Conservation (phyloP, 2,888 invertebrate species). For the Meghimatium bilineatum region DNA sequence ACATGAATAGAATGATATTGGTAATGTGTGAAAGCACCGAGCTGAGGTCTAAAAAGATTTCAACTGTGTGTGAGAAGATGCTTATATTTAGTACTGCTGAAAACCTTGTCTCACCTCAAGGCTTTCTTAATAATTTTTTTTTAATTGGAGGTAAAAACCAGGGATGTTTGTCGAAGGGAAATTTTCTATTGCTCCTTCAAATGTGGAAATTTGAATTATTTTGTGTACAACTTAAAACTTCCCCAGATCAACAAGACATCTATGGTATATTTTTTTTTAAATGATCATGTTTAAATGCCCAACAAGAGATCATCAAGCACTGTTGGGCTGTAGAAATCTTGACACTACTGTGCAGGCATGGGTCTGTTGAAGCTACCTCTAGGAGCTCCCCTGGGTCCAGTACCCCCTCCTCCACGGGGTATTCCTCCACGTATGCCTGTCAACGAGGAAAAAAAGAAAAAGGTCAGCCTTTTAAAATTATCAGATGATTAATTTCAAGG, state of each 20-base stretch:
- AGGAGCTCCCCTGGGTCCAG: constrained; percentile 52
- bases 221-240: neutral
- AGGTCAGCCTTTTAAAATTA: no score
- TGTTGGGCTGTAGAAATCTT: neutral
- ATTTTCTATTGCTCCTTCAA: neutral
- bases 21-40: constrained; percentile 4
- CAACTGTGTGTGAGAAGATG: constrained; percentile 32
- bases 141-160: neutral
- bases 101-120: constrained; percentile 3
- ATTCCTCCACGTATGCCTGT: constrained; percentile 54
- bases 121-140: neutral
- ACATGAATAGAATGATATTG: constrained; percentile 4
- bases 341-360: constrained; percentile 40
- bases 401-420: constrained; percentile 51
- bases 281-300: neutral
- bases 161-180: neutral
- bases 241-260: neutral
- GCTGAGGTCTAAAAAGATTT: constrained; percentile 44
- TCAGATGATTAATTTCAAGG: no score
- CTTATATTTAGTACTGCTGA: neutral
- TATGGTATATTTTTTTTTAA: no score
- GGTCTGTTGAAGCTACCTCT: constrained; percentile 48
- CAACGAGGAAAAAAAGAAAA: neutral
- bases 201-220: neutral
- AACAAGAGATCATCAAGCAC: neutral